phyloP scores from a whole-genome alignment of 2,113 vertebrate genomes.

The Hydrochoerus hydrochaeris region DNA sequence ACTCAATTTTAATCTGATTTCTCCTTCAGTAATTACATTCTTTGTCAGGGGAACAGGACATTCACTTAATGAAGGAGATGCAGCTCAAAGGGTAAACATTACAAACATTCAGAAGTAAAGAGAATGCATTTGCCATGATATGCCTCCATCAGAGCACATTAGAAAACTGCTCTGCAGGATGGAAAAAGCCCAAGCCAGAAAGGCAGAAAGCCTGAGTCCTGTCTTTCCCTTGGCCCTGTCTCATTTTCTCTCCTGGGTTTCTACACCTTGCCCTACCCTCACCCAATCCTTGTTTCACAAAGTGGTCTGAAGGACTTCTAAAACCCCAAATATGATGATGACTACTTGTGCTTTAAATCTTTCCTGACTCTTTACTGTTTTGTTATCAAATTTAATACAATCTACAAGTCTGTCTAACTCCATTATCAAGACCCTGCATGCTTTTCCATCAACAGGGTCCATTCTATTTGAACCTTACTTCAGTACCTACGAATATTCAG shows the following conservation, averaged over 20 bases:
- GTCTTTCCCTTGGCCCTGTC: background rate
- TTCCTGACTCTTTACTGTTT: background rate
- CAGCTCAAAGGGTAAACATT: conserved; percentile 79
- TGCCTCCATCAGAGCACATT: conserved; percentile 42
- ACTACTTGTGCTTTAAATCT: background rate
- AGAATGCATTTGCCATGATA: conserved; percentile 60
- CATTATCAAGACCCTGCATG: background rate
- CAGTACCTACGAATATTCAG: background rate
- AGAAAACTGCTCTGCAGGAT: background rate
- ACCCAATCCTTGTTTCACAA: background rate
- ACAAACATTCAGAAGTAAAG: conserved; percentile 76
- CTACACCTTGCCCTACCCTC: background rate
- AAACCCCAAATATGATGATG: conserved; percentile 5
- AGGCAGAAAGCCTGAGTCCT: background rate
- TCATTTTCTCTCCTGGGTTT: background rate
- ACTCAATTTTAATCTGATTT: conserved; percentile 82
- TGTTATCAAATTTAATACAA: background rate
- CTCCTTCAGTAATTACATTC: conserved; percentile 83
- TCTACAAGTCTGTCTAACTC: background rate
- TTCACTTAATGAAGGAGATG: conserved; percentile 73
- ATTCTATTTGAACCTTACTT: conserved; percentile 1
- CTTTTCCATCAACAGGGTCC: background rate
- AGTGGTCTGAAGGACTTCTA: background rate
- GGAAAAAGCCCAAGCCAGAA: background rate
- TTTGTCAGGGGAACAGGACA: conserved; percentile 74